Conservation (phyloP, 2,888 invertebrate species). For the Salticus scenicus region DNA sequence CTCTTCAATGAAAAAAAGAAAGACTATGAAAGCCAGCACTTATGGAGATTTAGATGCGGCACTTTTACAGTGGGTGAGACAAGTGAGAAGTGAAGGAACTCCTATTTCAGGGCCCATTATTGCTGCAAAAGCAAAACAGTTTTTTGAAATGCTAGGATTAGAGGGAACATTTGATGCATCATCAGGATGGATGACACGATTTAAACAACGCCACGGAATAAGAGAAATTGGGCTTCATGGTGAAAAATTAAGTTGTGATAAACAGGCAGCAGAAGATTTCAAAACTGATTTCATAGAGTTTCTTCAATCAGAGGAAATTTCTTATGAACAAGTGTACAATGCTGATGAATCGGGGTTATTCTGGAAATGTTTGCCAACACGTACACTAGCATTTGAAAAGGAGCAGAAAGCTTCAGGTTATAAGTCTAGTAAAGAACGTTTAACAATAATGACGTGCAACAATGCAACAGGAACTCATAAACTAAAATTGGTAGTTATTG, state of each 20-base stretch:
- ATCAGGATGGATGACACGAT: constrained; percentile 25
- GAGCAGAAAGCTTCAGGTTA: constrained; percentile 14
- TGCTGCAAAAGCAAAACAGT: not conserved
- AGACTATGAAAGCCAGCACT: not conserved
- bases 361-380: constrained; percentile 34
- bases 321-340: constrained; percentile 41
- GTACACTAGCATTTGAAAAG: constrained; percentile 16
- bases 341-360: constrained; percentile 29
- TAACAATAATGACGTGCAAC: constrained; percentile 21
- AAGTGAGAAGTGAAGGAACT: constrained; percentile 14
- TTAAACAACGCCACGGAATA: constrained; percentile 12
- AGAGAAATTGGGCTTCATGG: not conserved
- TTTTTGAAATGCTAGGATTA: not conserved
- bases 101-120: constrained; percentile 17
- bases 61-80: not conserved
- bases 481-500: constrained; percentile 17
- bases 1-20: not conserved
- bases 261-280: constrained; percentile 30
- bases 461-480: constrained; percentile 29
- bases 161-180: not conserved
- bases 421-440: constrained; percentile 35
- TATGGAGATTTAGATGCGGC: not conserved
- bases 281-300: constrained; percentile 12
- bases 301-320: not conserved
- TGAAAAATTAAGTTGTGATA: constrained; percentile 5